Percentiles rank a stretch among this genome's conserved stretches.
Evolutionary conservation across 2,797 vertebrate genomes (phyloP).

Genomic region (Intellagama lesueurii): DNA sequence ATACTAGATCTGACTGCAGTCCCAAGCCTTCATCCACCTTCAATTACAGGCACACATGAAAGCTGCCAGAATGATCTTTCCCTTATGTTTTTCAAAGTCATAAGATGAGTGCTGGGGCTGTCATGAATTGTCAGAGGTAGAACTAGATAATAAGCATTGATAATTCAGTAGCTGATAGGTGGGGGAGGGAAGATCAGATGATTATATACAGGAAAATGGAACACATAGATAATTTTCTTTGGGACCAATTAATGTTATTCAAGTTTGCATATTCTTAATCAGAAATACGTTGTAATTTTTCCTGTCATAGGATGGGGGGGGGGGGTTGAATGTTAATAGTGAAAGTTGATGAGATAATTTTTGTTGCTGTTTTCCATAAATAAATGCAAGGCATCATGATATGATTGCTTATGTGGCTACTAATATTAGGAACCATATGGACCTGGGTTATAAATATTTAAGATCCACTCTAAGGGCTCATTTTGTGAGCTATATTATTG

Average conservation of each 20-base stretch:
- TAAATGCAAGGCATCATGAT: conserved; percentile 55
- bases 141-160: conserved; percentile 56
- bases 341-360: conserved; percentile 62
- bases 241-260: conserved; percentile 75
- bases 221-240: conserved; percentile 72
- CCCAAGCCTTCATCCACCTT: conserved; percentile 28
- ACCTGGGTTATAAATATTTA: conserved; percentile 66
- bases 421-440: conserved; percentile 51
- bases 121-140: conserved; percentile 60
- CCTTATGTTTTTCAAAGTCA: conserved; percentile 46
- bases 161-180: conserved; percentile 71
- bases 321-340: conserved; percentile 40
- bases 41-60: conserved; percentile 46
- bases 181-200: conserved; percentile 56
- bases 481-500: conserved; percentile 52
- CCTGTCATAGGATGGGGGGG: conserved; percentile 11
- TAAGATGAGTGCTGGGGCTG: conserved; percentile 49
- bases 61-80: conserved; percentile 42
- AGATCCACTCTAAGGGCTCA: conserved; percentile 58
- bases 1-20: not conserved
- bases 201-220: conserved; percentile 55
- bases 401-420: conserved; percentile 57
- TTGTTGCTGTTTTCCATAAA: conserved; percentile 60
- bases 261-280: conserved; percentile 60
- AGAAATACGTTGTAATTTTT: conserved; percentile 43